Percentiles rank a stretch among this genome's conserved stretches.
phyloP scores from a whole-genome alignment of 2,113 vertebrate species.

The Chionomys nivalis region DNA sequence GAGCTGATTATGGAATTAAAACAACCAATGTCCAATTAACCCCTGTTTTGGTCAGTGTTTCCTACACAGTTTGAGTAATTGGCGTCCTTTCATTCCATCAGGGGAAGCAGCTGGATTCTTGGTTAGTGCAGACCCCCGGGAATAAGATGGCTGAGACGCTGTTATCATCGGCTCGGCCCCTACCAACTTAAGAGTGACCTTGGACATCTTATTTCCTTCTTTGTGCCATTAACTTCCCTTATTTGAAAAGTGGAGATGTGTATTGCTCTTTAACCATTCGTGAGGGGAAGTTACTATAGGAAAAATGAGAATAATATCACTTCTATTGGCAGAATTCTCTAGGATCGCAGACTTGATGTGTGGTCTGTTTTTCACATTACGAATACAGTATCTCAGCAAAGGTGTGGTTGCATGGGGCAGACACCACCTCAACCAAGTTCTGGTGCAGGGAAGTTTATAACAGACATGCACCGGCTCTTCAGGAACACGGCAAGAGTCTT shows the following conservation, averaged over 20 bases:
- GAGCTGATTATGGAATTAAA: slow-evolving; percentile 80
- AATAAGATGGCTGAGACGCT: slow-evolving; percentile 51
- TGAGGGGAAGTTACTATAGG: neutral
- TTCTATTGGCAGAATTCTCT: neutral
- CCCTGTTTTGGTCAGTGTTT: slow-evolving; percentile 81
- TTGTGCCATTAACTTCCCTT: neutral
- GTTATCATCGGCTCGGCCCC: neutral
- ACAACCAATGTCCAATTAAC: slow-evolving; percentile 80
- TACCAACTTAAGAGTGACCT: slow-evolving; percentile 50
- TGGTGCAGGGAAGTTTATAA: neutral
- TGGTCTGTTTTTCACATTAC: neutral
- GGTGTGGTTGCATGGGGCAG: neutral
- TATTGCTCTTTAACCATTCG: neutral
- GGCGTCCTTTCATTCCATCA: slow-evolving; percentile 67
- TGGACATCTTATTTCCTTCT: slow-evolving; percentile 47
- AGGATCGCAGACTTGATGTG: neutral
- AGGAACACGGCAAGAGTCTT: neutral
- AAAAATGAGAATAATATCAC: neutral
- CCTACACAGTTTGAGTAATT: slow-evolving; percentile 79
- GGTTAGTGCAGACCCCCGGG: slow-evolving; percentile 57
- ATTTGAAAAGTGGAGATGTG: neutral
- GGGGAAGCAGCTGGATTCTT: slow-evolving; percentile 68
- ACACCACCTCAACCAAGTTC: neutral
- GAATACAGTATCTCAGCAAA: neutral
- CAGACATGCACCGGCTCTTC: neutral